A percentile compares a stretch with the other conserved stretches of the same genome.
Conservation (phyloP, 2,113 vertebrate species). For the Periophthalmodon schlosseri region DNA sequence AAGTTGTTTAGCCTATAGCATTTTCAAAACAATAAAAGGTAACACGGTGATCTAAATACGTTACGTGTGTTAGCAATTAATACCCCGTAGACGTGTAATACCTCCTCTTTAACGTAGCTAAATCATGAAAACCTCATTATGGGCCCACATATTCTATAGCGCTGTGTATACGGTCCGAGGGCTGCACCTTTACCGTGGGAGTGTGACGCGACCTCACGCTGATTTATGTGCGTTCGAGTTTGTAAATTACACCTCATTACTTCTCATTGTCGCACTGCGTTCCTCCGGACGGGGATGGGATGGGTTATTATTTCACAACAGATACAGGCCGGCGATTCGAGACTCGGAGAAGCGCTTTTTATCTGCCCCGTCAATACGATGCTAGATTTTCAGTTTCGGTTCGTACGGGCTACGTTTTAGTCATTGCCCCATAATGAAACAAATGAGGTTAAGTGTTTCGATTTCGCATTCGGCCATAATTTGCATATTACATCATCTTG, state of each 20-base stretch:
- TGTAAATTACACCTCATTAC: constrained; percentile 67
- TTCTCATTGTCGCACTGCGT: constrained; percentile 63
- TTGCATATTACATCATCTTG: too few species aligned
- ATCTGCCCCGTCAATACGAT: constrained; percentile 1
- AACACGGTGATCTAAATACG: too few species aligned
- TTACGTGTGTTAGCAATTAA: too few species aligned
- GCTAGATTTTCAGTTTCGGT: background rate
- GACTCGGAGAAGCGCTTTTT: constrained; percentile 35
- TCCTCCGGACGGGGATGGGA: constrained; percentile 54
- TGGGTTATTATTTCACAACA: constrained; percentile 62
- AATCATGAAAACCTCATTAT: too few species aligned
- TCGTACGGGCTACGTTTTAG: too few species aligned
- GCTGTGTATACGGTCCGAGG: constrained; percentile 10
- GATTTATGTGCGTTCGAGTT: constrained; percentile 57
- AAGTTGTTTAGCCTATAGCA: too few species aligned
- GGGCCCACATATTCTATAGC: background rate
- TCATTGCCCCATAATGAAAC: too few species aligned
- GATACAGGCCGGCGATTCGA: constrained; percentile 41
- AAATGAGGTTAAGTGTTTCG: too few species aligned
- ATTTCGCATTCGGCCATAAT: too few species aligned
- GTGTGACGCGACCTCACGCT: constrained; percentile 31
- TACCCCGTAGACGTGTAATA: too few species aligned
- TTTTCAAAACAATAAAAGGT: too few species aligned
- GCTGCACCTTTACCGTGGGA: constrained; percentile 36
- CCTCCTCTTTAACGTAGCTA: too few species aligned